Evolutionary conservation across 1,140 invertebrate genomes (phyloP), one percentile per base, ranked within the genome.

Genomic region (Manduca sexta): DNA sequence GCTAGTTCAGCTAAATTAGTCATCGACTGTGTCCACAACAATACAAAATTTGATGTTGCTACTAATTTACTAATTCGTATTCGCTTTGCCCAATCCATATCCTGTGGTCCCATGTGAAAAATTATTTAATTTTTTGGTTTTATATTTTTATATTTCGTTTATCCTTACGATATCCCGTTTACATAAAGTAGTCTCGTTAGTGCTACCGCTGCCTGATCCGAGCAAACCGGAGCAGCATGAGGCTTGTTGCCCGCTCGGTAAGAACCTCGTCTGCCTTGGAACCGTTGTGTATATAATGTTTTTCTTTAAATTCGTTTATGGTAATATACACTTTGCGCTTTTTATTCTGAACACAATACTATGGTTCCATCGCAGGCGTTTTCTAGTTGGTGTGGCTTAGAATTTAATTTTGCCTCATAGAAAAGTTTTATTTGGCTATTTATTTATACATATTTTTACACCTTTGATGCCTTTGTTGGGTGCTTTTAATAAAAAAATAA

Each of bases 211-310:
- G 88, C 92, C 93, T 84, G 91, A 94, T 86, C 92, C 93, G 84
- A 90, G 92, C 86, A 92, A 93, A 87, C 93, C 93, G 74, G 92
- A 94, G 88, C 91, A 94, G 90, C 93, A 94, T 89, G 93, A 94
- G 88, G 91, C 92, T 87, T 93, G 92, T 90, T 94, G 93, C 89
- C 93, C 93, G 75, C 88, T 92, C 85, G 91, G 91, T 92, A 91
- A 92, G 90, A 80, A 60, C 56, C 65, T 56, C 46, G 57, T 62
- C 56, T 69, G 69, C 43, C 52, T 56, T 45, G 59, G 70, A 75
- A 61, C 62, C 60, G 58, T 5, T 26, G 21, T 26, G 51, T 52
- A 37, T 52, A 47, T 52, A 41, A 48, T 56, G 35, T 45, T 49
- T 52, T 12, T 46, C 33, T 18, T 13, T 34, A 31, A 39, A 41